Evolutionary conservation across 2,888 invertebrate genomes (phyloP), one percentile per base, ranked within the genome.

Genomic region (Belgica antarctica): DNA sequence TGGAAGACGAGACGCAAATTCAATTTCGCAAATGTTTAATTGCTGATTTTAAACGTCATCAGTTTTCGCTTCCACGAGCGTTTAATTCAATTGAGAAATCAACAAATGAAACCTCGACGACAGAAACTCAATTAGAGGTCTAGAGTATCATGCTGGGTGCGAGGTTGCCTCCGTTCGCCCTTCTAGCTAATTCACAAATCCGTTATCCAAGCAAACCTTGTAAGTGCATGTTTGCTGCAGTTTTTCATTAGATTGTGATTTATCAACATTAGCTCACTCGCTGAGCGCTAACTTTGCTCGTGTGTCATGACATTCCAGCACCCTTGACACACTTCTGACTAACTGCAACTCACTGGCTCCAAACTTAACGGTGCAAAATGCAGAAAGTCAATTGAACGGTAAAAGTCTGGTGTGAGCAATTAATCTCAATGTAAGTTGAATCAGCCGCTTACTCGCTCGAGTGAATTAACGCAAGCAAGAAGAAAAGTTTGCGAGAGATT

Each of bases 291-390:
- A n/a, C n/a, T n/a, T n/a, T n/a, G n/a, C n/a, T n/a, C n/a, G n/a
- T n/a, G n/a, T n/a, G n/a, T n/a, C n/a, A n/a, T n/a, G n/a, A n/a
- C n/a, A n/a, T n/a, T n/a, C n/a, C n/a, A n/a, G n/a, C 22, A 62
- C 62, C 62, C 62, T 62, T 62, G 62, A 62, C 62, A 62, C 17
- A 22, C 62, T 62, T 62, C 36, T 36, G 4, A 52, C 17, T 52
- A 52, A 4, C 3, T 17, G 22, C 22, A 52, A 22, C 22, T 52
- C 22, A 7, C 19, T 52, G 17, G 22, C 2, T 22, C 22, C 7
- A 52, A 52, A 22, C 52, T 52, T 52, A 17, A 4, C 52, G 52
- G 2, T 10, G n/a, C n/a, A n/a, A n/a, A n/a, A n/a, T n/a, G n/a
- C n/a, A n/a, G n/a, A n/a, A n/a, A n/a, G n/a, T n/a, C n/a, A n/a